Conservation (phyloP, 2,888 invertebrate genomes). For the Melipona beecheii region DNA sequence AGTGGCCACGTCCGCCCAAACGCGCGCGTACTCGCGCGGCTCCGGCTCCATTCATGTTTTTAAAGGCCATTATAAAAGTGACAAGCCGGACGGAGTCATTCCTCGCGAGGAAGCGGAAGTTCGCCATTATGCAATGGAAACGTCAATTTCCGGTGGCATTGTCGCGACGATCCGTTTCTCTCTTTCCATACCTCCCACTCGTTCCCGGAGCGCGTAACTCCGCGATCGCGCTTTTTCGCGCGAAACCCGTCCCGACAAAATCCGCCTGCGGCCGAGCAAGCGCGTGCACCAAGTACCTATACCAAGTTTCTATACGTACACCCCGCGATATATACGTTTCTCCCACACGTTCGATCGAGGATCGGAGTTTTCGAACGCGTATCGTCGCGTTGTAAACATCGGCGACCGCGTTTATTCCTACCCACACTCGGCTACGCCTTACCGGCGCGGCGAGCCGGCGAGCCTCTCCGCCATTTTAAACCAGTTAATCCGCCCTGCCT, state of each 20-base stretch:
- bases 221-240: constrained; percentile 22
- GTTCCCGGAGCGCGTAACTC: neutral
- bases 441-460: neutral
- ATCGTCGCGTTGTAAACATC: constrained; percentile 28
- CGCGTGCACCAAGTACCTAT: neutral
- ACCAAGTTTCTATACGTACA: neutral
- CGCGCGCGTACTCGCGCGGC: constrained; percentile 47
- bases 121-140: constrained; percentile 81
- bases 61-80: constrained; percentile 75
- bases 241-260: constrained; percentile 41
- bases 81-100: constrained; percentile 77
- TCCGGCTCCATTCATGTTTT: constrained; percentile 74
- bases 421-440: constrained; percentile 24
- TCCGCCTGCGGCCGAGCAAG: neutral
- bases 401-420: constrained; percentile 34
- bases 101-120: constrained; percentile 80
- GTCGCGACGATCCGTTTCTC: constrained; percentile 70
- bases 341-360: constrained; percentile 27
- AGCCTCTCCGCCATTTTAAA: constrained; percentile 29
- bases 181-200: constrained; percentile 59
- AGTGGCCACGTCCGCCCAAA: constrained; percentile 51
- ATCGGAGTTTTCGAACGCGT: constrained; percentile 28
- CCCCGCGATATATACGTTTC: constrained; percentile 1
- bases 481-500: constrained; percentile 32
- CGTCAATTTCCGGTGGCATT: constrained; percentile 77